A percentile compares a stretch with the other conserved stretches of the same genome.
phyloP scores from a whole-genome alignment of 2,888 invertebrate species.

The Lithophane ornitopus region DNA sequence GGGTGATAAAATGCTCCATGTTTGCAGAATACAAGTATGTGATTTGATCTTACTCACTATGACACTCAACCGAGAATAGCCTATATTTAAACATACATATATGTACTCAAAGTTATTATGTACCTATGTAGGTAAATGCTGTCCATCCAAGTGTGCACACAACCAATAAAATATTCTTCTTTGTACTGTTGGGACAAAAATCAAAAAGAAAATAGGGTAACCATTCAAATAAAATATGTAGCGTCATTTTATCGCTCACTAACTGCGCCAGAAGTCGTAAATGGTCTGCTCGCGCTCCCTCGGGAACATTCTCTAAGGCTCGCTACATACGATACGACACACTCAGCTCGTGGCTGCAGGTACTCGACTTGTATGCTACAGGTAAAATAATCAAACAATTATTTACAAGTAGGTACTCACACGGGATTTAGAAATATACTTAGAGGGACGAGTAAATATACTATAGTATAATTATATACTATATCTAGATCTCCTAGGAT shows the following conservation, averaged over 20 bases:
- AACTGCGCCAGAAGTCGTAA: conserved; percentile 52
- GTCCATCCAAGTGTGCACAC: background rate
- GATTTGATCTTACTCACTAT: background rate
- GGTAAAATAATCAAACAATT: background rate
- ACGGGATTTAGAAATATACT: too few species aligned
- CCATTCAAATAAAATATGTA: background rate
- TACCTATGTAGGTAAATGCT: background rate
- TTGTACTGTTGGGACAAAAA: background rate
- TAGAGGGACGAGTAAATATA: too few species aligned
- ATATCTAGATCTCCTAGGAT: too few species aligned
- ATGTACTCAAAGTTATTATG: background rate
- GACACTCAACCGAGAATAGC: background rate
- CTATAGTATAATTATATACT: too few species aligned
- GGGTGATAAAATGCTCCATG: conserved; percentile 36
- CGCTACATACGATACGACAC: conserved; percentile 12
- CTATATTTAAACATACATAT: background rate
- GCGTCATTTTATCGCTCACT: conserved; percentile 51
- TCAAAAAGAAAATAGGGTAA: background rate
- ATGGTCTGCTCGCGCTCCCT: conserved; percentile 56
- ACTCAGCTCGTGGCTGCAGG: background rate
- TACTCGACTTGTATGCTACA: background rate
- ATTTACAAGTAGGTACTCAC: background rate
- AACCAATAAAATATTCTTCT: background rate
- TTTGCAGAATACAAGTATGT: background rate
- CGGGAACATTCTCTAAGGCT: conserved; percentile 57